Percentiles rank a stretch among this genome's conserved stretches.
Conservation (phyloP, 64 coral and sea anemone genomes). For the Astreopora myriophthalma region DNA sequence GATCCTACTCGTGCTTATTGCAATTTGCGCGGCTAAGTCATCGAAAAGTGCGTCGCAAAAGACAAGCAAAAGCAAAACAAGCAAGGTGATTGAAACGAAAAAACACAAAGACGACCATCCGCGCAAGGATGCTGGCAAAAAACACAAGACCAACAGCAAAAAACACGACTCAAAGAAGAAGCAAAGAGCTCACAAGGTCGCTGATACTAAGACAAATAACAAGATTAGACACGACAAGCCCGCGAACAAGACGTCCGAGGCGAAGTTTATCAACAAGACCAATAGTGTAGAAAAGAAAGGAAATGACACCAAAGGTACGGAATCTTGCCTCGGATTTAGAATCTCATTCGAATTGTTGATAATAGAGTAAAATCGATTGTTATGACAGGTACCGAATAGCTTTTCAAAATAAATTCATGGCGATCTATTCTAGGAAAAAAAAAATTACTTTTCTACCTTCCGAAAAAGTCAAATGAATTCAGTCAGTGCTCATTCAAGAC, state of each 20-base stretch:
- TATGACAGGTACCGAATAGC: neutral
- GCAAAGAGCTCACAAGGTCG: neutral
- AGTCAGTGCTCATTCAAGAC: neutral
- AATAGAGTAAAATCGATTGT: neutral
- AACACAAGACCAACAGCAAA: neutral
- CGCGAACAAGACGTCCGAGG: neutral
- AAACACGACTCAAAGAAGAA: constrained; percentile 42
- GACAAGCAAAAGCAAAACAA: neutral
- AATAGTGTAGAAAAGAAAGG: neutral
- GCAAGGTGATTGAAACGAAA: neutral
- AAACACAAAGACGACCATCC: constrained; percentile 4
- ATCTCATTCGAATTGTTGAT: neutral
- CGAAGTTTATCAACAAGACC: constrained; percentile 4
- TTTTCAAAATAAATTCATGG: neutral
- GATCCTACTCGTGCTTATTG: constrained; percentile 7
- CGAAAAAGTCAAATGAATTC: neutral
- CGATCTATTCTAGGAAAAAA: neutral
- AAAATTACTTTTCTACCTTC: neutral
- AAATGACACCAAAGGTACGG: constrained; percentile 20
- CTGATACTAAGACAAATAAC: neutral
- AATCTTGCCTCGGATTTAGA: neutral
- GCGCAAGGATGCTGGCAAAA: neutral
- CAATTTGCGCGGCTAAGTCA: constrained; percentile 56
- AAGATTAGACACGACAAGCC: neutral
- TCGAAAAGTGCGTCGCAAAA: constrained; percentile 30